These are phyloP conservation scores for Oscheius sp. DNA, from an alignment of 1,140 invertebrate species.

Conservation along the genomic window DNA sequence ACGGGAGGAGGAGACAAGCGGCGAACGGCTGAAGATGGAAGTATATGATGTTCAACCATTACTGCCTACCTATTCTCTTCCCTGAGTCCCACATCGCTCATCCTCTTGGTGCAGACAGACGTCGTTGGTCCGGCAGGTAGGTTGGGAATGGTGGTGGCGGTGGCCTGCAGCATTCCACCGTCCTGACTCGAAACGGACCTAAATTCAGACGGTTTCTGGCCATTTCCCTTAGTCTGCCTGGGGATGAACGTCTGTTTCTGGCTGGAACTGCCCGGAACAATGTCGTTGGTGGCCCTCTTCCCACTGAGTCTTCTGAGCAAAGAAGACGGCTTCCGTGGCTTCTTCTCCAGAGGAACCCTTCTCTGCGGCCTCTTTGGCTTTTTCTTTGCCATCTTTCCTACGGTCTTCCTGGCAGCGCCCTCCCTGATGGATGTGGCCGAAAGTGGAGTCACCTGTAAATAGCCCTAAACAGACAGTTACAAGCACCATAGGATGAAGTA, in stretches of 20 bases:
- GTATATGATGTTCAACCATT: background rate
- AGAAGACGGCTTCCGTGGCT: conserved; percentile 53
- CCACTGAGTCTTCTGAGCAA: conserved; percentile 53
- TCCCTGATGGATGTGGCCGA: conserved; percentile 52
- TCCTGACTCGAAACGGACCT: conserved; percentile 19
- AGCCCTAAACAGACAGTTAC: too few species aligned
- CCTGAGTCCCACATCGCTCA: conserved; percentile 4
- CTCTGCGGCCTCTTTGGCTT: conserved; percentile 39
- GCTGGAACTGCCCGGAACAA: conserved; percentile 57
- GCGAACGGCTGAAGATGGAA: background rate
- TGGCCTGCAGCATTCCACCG: background rate
- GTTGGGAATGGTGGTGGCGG: background rate
- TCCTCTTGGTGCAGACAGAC: background rate
- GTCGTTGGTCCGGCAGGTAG: background rate
- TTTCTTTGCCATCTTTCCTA: conserved; percentile 48
- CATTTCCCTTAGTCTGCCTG: conserved; percentile 35
- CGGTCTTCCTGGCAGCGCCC: conserved; percentile 47
- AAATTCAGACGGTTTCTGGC: background rate
- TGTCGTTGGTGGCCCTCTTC: conserved; percentile 52
- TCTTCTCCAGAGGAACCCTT: conserved; percentile 45
- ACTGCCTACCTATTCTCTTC: background rate
- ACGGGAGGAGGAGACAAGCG: background rate
- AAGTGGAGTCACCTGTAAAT: conserved; percentile 45
- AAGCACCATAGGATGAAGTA: background rate
- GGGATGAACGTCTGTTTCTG: conserved; percentile 61